Percentiles rank a stretch among this genome's conserved stretches.
phyloP scores from a whole-genome alignment of 2,797 vertebrate species.

The Neosilurus hyrtlii region DNA sequence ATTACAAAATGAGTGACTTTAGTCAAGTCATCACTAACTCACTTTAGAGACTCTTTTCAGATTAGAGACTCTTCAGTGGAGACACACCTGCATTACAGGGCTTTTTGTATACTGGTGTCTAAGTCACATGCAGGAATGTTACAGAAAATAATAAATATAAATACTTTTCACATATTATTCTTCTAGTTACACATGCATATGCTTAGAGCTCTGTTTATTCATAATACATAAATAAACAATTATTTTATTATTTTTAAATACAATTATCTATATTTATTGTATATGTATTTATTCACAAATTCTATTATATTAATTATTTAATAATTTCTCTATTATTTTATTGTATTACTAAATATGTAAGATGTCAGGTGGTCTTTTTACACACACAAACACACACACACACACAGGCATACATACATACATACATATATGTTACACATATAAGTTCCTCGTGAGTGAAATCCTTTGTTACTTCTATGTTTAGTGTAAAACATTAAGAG shows the following conservation, averaged over 20 bases:
- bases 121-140: background rate
- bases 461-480: background rate
- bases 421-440: no score
- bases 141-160: background rate
- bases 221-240: no score
- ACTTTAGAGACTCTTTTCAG: background rate
- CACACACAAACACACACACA: no score
- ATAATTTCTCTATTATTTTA: background rate
- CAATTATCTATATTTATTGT: background rate
- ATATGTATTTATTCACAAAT: background rate
- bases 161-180: background rate
- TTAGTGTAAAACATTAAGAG: background rate
- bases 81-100: constrained; percentile 9
- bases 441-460: background rate
- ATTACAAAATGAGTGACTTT: background rate
- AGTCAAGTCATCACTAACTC: background rate
- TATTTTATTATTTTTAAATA: no score
- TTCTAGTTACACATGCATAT: background rate
- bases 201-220: background rate
- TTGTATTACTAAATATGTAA: background rate
- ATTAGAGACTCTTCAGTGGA: background rate
- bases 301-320: background rate
- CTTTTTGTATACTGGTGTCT: background rate
- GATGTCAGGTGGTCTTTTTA: no score
- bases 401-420: no score